Conservation (phyloP, 2,113 vertebrate species). For the Sylvicapra grimmia region DNA sequence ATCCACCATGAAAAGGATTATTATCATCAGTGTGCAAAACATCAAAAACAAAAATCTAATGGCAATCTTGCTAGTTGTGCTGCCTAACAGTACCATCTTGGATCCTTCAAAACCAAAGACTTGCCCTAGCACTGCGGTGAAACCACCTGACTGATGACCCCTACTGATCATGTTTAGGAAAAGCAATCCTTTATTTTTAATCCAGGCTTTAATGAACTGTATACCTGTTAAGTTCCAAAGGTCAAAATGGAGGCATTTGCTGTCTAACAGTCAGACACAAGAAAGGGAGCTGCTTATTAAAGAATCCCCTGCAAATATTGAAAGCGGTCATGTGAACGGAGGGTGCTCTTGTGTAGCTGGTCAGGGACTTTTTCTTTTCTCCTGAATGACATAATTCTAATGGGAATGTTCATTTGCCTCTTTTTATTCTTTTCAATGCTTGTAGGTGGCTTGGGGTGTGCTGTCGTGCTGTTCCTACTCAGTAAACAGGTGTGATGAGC, state of each 20-base stretch:
- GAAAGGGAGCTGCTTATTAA: constrained; percentile 80
- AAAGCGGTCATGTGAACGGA: constrained; percentile 80
- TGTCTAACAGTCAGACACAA: constrained; percentile 81
- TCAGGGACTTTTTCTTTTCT: constrained; percentile 88
- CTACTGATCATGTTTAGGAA: constrained; percentile 70
- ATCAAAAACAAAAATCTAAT: background rate
- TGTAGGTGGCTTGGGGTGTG: constrained; percentile 94
- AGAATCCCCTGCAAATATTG: constrained; percentile 81
- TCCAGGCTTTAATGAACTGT: constrained; percentile 82
- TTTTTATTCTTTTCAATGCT: constrained; percentile 76
- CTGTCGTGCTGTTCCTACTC: constrained; percentile 94
- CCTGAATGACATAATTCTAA: constrained; percentile 81
- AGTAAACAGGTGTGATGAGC: constrained; percentile 95
- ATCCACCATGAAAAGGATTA: constrained; percentile 77
- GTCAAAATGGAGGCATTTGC: constrained; percentile 89
- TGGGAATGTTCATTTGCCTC: constrained; percentile 82
- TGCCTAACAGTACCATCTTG: constrained; percentile 77
- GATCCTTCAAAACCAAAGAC: constrained; percentile 96
- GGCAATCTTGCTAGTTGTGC: constrained; percentile 76
- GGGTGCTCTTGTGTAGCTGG: constrained; percentile 94
- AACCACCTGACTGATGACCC: constrained; percentile 72
- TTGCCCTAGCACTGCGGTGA: constrained; percentile 85
- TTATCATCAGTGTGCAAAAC: constrained; percentile 82
- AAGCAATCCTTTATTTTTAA: constrained; percentile 82
- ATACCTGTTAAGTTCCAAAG: constrained; percentile 83